phyloP scores from a whole-genome alignment of 2,888 invertebrate species.

The Andrena hattorfiana region DNA sequence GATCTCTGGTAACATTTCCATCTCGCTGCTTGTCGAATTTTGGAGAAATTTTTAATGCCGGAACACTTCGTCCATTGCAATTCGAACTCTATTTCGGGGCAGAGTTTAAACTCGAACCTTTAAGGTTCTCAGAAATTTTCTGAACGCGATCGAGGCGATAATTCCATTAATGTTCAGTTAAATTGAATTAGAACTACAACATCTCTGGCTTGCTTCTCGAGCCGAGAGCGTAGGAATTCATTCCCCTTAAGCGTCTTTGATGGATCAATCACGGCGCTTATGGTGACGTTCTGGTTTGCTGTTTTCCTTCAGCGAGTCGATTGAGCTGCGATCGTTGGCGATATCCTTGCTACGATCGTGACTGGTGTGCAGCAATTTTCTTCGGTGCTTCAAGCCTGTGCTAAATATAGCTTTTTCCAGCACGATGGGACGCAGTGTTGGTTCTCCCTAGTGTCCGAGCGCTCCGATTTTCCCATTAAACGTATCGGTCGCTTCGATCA shows the following conservation, averaged over 20 bases:
- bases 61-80: too few relatives aligned
- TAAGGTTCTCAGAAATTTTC: background rate
- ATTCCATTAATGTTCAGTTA: background rate
- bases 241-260: constrained; percentile 24
- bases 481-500: background rate
- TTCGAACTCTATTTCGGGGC: background rate
- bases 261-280: constrained; percentile 23
- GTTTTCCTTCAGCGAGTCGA: constrained; percentile 21
- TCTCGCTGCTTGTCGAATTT: background rate
- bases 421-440: background rate
- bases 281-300: constrained; percentile 22
- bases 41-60: background rate
- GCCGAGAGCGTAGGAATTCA: background rate
- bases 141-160: background rate
- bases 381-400: background rate
- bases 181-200: constrained; percentile 17
- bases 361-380: constrained; percentile 8
- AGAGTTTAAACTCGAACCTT: too few relatives aligned
- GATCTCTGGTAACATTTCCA: background rate
- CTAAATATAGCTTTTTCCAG: constrained; percentile 15
- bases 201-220: background rate
- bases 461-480: background rate
- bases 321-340: constrained; percentile 9
- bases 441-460: background rate
- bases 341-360: constrained; percentile 18